These are phyloP conservation scores for Cataglyphis cursor DNA, from an alignment of 2,888 invertebrate species.

Conservation along the genomic window DNA sequence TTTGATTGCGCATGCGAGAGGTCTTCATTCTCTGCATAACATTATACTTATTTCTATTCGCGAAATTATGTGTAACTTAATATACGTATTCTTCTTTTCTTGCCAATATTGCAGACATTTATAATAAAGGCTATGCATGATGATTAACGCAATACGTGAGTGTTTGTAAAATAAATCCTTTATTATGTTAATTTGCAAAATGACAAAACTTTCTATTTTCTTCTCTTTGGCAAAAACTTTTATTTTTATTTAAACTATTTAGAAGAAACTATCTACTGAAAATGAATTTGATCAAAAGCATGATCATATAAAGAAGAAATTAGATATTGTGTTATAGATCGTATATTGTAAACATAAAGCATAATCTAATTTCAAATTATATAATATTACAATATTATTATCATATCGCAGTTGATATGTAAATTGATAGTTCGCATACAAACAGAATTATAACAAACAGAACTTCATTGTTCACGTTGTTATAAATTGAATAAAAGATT, in stretches of 20 bases:
- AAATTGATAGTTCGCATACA: slow-evolving; percentile 22
- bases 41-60: neutral
- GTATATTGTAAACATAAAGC: neutral
- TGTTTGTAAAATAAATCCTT: neutral
- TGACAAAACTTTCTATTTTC: neutral
- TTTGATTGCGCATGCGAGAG: slow-evolving; percentile 11
- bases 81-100: neutral
- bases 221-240: neutral
- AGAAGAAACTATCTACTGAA: neutral
- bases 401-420: neutral
- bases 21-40: slow-evolving; percentile 20
- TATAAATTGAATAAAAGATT: slow-evolving; percentile 4
- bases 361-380: slow-evolving; percentile 26
- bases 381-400: slow-evolving; percentile 32
- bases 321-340: neutral
- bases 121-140: neutral
- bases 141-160: neutral
- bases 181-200: neutral
- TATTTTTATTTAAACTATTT: neutral
- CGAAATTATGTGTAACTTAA: slow-evolving; percentile 12
- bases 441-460: neutral
- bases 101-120: neutral
- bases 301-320: neutral
- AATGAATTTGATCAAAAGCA: neutral
- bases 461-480: neutral